Evolutionary conservation across 2,888 invertebrate species (phyloP), one percentile per base, ranked within the genome.

Genomic region (Hermodice carunculata): DNA sequence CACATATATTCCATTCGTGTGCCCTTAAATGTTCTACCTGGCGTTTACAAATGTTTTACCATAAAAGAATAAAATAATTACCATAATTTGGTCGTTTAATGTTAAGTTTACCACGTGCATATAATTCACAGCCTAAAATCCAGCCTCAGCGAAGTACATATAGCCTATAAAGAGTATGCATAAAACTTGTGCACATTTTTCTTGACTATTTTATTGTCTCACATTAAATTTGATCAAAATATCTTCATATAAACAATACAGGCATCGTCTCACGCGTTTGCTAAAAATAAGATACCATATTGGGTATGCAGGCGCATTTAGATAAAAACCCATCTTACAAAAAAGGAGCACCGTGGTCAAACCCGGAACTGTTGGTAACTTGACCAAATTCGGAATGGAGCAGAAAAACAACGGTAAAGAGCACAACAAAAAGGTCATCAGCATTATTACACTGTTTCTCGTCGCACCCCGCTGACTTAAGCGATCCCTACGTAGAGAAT

Each of bases 261-360:
- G 60, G 61, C 81, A 81, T 49, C 78, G 78, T 29, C 78, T 68
- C 0, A 83, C 82, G 0, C 81, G 75, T 37, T 74, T 76, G 63
- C 81, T 82, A 65, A 79, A 82, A n/a, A 78, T 48, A 14, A 83
- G 69, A 61, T 82, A 83, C 83, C 83, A 83, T 5, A 79, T 64
- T 0, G 83, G 81, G 57, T 81, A 83, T 4, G 77, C 73, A 3
- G 80, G 78, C 0, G 79, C 76, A 65, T 82, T 83, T 8, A 81
- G 44, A 64, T 75, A 79, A 65, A 82, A 83, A 31, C 77, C 57
- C n/a, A 81, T 59, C 26, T 76, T 73, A 43, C 77, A 76, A 19
- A 70, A 64, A 8, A 81, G 57, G n/a, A 82, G 59, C 2, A 74
- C 65, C 1, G 73, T 51, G 1, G 78, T 61, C 3, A 81, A n/a